Conservation (phyloP, 2,888 invertebrate species). For the Podotricha telesiphe region DNA sequence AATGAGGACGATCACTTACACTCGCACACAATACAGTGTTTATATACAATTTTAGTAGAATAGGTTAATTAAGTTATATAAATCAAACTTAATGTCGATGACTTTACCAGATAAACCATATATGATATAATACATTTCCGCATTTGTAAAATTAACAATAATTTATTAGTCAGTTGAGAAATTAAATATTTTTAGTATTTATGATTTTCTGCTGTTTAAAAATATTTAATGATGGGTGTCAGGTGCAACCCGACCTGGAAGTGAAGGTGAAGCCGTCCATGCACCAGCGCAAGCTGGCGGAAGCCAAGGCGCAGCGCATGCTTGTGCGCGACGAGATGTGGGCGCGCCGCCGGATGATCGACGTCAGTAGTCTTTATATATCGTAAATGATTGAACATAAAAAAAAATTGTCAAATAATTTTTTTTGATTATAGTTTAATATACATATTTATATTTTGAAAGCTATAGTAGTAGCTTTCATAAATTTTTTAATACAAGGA, state of each 20-base stretch:
- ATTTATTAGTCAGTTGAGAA: background rate
- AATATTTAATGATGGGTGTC: background rate
- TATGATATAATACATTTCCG: no score
- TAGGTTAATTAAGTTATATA: no score
- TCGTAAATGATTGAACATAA: no score
- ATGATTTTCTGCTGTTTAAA: background rate
- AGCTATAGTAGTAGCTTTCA: no score
- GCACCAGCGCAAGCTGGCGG: slow-evolving; percentile 90
- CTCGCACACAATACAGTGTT: background rate
- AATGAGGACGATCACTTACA: slow-evolving; percentile 63
- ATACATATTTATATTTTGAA: no score
- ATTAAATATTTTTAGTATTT: background rate
- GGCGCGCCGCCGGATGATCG: slow-evolving; percentile 86
- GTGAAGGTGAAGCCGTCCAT: slow-evolving; percentile 98
- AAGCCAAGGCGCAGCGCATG: slow-evolving; percentile 92
- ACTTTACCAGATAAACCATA: no score
- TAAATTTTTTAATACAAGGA: background rate
- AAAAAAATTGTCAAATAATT: no score
- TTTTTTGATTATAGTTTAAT: no score
- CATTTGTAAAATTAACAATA: background rate
- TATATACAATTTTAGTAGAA: background rate
- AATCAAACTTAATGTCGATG: no score
- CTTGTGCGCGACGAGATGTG: slow-evolving; percentile 87
- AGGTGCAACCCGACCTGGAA: slow-evolving; percentile 93
- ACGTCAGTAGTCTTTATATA: slow-evolving; percentile 57